These are phyloP conservation scores for Vanessa cardui DNA, from an alignment of 2,888 invertebrate species.

Conservation along the genomic window DNA sequence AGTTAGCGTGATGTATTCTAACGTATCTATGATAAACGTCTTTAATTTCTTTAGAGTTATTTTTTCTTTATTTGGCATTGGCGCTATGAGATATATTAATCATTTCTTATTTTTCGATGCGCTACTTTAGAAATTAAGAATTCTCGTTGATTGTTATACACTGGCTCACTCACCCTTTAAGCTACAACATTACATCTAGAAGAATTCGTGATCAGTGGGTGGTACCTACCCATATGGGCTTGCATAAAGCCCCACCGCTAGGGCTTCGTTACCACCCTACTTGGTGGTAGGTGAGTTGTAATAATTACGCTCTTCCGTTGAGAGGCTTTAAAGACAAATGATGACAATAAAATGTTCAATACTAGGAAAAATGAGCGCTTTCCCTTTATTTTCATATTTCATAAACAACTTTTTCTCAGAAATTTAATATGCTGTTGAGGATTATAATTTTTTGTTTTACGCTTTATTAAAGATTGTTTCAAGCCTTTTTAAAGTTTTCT, in stretches of 20 bases:
- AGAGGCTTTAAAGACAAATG: neutral
- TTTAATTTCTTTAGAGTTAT: neutral
- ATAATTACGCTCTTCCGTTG: neutral
- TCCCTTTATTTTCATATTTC: conserved; percentile 4
- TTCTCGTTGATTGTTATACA: no score
- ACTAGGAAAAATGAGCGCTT: conserved; percentile 5
- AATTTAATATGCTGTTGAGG: conserved; percentile 4
- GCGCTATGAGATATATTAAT: no score
- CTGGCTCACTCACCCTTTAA: no score
- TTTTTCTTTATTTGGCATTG: no score
- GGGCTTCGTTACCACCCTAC: no score
- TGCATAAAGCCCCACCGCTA: no score
- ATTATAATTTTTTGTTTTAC: neutral
- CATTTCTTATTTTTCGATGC: no score
- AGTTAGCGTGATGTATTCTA: neutral
- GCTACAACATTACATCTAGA: no score
- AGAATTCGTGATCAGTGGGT: no score
- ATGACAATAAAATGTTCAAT: conserved; percentile 11
- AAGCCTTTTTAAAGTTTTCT: neutral
- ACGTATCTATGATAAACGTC: neutral
- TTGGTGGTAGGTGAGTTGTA: no score
- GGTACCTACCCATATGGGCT: no score
- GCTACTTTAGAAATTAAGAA: no score
- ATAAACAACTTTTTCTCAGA: neutral
- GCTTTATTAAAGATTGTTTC: neutral